A percentile compares a stretch with the other conserved stretches of the same genome.
These are phyloP conservation scores for Diarsia dahlii DNA, from an alignment of 2,888 invertebrate genomes.

Conservation along the genomic window DNA sequence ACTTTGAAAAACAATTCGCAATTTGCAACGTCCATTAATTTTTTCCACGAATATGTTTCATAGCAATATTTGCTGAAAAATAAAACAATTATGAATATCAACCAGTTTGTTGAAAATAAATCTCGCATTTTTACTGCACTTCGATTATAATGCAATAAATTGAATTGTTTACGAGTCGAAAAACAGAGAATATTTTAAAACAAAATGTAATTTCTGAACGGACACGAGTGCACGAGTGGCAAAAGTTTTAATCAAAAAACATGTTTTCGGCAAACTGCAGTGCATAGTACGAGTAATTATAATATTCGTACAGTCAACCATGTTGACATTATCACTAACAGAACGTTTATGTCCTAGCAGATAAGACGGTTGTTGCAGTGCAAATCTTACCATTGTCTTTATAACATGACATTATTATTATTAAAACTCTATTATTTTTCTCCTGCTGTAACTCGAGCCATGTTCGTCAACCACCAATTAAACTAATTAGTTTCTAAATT, in stretches of 20 bases:
- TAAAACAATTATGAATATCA: background rate
- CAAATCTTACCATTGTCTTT: background rate
- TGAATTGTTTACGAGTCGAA: conserved; percentile 6
- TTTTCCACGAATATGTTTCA: background rate
- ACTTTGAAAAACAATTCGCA: conserved; percentile 1
- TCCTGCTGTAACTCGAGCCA: background rate
- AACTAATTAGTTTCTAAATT: background rate
- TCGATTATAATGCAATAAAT: conserved; percentile 6
- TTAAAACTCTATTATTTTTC: background rate
- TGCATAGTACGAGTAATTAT: background rate
- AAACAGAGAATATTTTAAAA: conserved; percentile 10
- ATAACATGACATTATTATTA: background rate
- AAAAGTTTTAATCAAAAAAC: conserved; percentile 22
- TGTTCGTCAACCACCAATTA: background rate
- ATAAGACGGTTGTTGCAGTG: background rate
- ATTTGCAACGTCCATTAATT: background rate
- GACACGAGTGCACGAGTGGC: background rate
- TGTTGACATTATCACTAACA: background rate
- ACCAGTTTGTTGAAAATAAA: conserved; percentile 7
- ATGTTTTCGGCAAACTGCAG: conserved; percentile 7
- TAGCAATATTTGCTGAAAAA: conserved; percentile 7
- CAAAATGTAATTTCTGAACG: background rate
- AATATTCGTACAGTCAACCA: background rate
- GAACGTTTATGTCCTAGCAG: background rate
- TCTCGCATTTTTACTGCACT: background rate